These are phyloP conservation scores for Cotesia congregata DNA, from an alignment of 2,888 invertebrate genomes.

Conservation along the genomic window DNA sequence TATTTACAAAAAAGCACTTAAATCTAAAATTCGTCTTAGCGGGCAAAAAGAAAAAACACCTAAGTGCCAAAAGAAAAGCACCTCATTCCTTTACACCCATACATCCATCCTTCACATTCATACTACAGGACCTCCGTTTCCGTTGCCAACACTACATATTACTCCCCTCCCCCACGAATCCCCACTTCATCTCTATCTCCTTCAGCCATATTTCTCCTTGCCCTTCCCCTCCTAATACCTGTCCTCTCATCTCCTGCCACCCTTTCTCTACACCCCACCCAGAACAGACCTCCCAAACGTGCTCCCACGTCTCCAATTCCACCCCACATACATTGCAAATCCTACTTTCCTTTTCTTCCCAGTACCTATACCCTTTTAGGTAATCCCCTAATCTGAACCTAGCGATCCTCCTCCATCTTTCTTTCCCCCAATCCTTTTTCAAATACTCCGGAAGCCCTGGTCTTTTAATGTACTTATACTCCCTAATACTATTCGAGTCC, in stretches of 20 bases:
- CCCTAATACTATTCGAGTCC: no score
- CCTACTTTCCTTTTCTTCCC: conserved; percentile 17
- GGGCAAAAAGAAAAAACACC: no score
- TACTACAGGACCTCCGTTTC: no score
- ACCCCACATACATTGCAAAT: conserved; percentile 12
- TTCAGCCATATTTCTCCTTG: not conserved
- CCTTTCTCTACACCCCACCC: not conserved
- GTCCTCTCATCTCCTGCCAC: not conserved
- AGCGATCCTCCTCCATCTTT: not conserved
- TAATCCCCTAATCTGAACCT: conserved; percentile 13
- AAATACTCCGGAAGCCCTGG: not conserved
- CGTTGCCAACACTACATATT: no score
- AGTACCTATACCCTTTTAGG: conserved; percentile 8
- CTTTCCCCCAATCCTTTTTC: conserved; percentile 12
- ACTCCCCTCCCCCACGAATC: no score
- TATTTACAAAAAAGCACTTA: no score
- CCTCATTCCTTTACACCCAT: no score
- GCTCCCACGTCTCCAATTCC: conserved; percentile 12
- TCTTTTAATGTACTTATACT: no score
- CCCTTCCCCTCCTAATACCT: not conserved
- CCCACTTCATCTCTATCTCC: not conserved
- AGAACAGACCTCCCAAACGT: not conserved
- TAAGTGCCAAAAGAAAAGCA: no score
- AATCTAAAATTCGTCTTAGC: no score
- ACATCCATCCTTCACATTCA: no score